Evolutionary conservation across 2,888 invertebrate genomes (phyloP), one percentile per base, ranked within the genome.

Genomic region (Matsumyia berberina): DNA sequence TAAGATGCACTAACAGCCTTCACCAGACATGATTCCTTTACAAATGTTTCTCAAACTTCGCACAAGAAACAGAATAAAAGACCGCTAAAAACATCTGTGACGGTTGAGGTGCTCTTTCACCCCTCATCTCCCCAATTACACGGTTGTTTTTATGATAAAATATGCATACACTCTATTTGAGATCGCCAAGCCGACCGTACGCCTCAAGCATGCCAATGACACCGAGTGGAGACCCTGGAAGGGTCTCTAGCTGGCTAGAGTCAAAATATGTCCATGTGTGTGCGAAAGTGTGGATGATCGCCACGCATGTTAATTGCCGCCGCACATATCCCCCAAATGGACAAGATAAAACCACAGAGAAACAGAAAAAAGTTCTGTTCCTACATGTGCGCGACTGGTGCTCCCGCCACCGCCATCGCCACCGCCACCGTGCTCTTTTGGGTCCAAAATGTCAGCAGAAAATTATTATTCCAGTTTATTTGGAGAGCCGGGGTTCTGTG

Each of bases 131-230:
- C 82, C 70, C 69, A 80, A 74, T 49, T 37, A 51, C 39, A 66
- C 55, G 44, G n/a, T 7, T 66, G n/a, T 51, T 51, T 53, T 24
- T 80, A 64, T 51, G 60, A 62, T 77, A 81, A 81, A 86, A 72
- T 86, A 86, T 86, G 74, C 86, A 85, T 81, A 82, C 82, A 87
- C 72, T 86, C 82, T 70, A 86, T 85, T 85, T 73, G 83, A 83
- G 76, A 87, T 86, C 86, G 72, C 81, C 81, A 81, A 67, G 86
- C 85, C 86, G 87, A 87, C 87, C 87, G 86, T 86, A 87, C 87
- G 87, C 87, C 85, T 82, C 70, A 77, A 86, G 87, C 86, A 87
- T 87, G 87, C 87, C 87, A 87, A 87, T 86, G 87, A 85, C 83
- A 35, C 37, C 19, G 64, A 42, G 35, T 46, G n/a, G n/a, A 37